phyloP scores from a whole-genome alignment of 2,888 invertebrate genomes.

The Lordiphosa fenestrarum region DNA sequence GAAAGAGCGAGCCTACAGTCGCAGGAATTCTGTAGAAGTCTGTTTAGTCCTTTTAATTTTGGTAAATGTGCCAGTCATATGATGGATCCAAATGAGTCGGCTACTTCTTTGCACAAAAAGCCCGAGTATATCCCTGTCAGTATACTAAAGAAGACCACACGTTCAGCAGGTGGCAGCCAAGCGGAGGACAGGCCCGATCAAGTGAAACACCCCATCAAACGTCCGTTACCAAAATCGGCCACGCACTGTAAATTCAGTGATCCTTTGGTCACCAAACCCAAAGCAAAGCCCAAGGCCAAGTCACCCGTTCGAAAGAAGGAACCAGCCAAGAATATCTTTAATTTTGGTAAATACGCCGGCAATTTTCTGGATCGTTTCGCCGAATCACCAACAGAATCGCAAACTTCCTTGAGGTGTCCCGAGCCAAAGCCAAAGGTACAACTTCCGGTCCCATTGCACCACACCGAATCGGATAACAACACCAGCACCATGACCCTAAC shows the following conservation, averaged over 20 bases:
- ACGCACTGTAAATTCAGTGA: slow-evolving; percentile 1
- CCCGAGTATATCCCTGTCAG: background rate
- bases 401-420: too few species aligned
- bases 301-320: background rate
- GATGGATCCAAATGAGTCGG: slow-evolving; percentile 5
- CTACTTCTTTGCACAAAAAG: background rate
- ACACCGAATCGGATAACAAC: background rate
- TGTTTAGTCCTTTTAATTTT: slow-evolving; percentile 42
- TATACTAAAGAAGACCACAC: background rate
- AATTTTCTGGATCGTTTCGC: slow-evolving; percentile 3
- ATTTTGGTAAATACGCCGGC: slow-evolving; percentile 16
- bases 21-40: background rate
- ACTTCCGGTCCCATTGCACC: too few species aligned
- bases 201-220: background rate
- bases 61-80: slow-evolving; percentile 36
- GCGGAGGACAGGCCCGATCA: background rate
- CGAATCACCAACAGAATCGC: background rate
- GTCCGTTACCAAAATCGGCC: background rate
- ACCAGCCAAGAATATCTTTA: slow-evolving; percentile 3
- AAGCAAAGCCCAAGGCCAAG: background rate
- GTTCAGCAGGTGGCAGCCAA: background rate
- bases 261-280: background rate
- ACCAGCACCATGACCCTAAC: slow-evolving; percentile 30
- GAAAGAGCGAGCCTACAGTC: background rate
- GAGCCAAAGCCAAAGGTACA: too few species aligned